These are phyloP conservation scores for Odocoileus hemionus DNA, from an alignment of 2,113 vertebrate genomes.

Conservation along the genomic window DNA sequence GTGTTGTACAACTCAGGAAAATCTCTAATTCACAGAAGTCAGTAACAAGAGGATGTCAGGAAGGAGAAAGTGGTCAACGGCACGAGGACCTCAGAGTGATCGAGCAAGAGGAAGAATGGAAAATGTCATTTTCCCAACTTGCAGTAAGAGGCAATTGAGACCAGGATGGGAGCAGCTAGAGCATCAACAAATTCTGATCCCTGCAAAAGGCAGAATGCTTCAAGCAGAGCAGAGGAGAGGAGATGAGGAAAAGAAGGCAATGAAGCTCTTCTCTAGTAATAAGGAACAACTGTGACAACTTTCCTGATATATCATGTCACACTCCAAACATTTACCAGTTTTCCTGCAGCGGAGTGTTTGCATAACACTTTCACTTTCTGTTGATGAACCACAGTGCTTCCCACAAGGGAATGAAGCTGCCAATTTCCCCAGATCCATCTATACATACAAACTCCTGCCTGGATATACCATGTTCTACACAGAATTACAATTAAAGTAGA, in stretches of 20 bases:
- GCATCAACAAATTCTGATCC: not conserved
- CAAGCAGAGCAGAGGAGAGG: not conserved
- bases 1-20: not conserved
- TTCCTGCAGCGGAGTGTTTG: not conserved
- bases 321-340: not conserved
- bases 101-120: not conserved
- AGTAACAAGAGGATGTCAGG: not conserved
- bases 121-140: not conserved
- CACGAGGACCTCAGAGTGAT: not conserved
- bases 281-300: not conserved
- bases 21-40: not conserved
- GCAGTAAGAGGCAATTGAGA: not conserved
- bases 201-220: not conserved
- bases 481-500: not conserved
- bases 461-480: not conserved
- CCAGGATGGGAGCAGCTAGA: not conserved
- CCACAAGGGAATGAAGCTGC: not conserved
- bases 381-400: not conserved
- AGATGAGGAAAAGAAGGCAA: not conserved
- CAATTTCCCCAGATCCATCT: not conserved
- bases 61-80: not conserved
- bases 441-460: not conserved
- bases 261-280: not conserved
- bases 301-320: not conserved
- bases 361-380: not conserved